A percentile compares a stretch with the other conserved stretches of the same genome.
phyloP scores from a whole-genome alignment of 23 tunicate species.

The Aplidium turbinatum region DNA sequence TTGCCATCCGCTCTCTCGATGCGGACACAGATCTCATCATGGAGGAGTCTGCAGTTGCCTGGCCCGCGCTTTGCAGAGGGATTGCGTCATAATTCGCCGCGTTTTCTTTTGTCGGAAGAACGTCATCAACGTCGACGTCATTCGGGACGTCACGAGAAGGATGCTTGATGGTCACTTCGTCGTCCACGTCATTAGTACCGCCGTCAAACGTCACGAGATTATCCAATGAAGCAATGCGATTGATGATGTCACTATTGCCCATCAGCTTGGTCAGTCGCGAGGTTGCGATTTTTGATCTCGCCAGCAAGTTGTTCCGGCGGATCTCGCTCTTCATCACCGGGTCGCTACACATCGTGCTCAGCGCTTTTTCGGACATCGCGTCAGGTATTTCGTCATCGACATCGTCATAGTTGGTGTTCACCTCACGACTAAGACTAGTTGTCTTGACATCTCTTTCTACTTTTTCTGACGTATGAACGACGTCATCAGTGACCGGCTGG shows the following conservation, averaged over 20 bases:
- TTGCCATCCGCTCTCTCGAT: conserved; percentile 18
- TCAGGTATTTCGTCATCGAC: conserved; percentile 15
- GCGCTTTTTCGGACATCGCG: conserved; percentile 2
- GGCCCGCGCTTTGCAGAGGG: neutral
- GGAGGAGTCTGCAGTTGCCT: neutral
- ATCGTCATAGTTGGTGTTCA: conserved; percentile 7
- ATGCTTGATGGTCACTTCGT: too few relatives aligned
- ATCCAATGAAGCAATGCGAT: too few relatives aligned
- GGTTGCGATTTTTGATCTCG: too few relatives aligned
- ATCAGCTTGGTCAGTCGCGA: too few relatives aligned
- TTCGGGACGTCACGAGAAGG: too few relatives aligned
- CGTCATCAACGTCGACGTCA: conserved; percentile 1
- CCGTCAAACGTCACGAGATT: too few relatives aligned
- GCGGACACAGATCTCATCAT: neutral
- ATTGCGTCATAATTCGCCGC: neutral
- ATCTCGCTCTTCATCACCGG: conserved; percentile 3
- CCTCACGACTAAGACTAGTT: too few relatives aligned
- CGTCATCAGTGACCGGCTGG: too few relatives aligned
- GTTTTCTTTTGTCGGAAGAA: neutral
- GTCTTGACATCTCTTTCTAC: too few relatives aligned
- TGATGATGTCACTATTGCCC: too few relatives aligned
- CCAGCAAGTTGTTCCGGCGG: neutral
- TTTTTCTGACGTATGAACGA: too few relatives aligned
- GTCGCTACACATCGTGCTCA: conserved; percentile 1
- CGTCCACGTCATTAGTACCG: neutral